Evolutionary conservation across 1,140 invertebrate genomes (phyloP).

Genomic region (Zaprionus gabonicus): DNA sequence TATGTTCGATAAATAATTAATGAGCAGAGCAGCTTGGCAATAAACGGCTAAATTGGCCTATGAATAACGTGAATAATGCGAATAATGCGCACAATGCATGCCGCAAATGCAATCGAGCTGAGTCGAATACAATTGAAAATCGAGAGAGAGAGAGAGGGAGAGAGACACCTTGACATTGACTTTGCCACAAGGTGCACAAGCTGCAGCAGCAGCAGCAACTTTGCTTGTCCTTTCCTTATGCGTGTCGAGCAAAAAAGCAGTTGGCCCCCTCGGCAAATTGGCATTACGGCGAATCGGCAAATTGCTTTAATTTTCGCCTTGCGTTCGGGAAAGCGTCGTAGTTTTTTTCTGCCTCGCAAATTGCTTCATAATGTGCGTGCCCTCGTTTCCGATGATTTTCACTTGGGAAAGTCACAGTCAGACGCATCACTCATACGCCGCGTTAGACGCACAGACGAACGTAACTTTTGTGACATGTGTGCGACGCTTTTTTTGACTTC

Average conservation of each 20-base stretch:
- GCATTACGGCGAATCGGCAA: conserved; percentile 34
- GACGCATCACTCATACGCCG: conserved; percentile 47
- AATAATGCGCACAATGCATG: conserved; percentile 56
- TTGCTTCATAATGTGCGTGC: conserved; percentile 79
- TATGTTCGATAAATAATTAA: conserved; percentile 74
- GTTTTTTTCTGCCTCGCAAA: conserved; percentile 53
- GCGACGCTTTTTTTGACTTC: neutral
- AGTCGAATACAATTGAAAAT: conserved; percentile 2
- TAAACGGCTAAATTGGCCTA: conserved; percentile 26
- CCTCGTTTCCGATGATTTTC: conserved; percentile 74
- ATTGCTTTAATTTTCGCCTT: conserved; percentile 67
- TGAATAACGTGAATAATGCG: conserved; percentile 14
- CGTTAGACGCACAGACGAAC: conserved; percentile 6
- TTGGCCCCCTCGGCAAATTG: conserved; percentile 30
- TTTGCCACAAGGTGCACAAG: conserved; percentile 59
- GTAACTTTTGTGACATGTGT: conserved; percentile 29
- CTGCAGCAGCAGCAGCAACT: neutral
- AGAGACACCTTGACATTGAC: conserved; percentile 72
- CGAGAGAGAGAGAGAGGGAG: neutral
- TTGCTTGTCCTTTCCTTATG: conserved; percentile 27
- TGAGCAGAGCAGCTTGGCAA: conserved; percentile 55
- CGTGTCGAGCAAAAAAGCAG: conserved; percentile 41
- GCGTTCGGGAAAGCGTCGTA: conserved; percentile 57
- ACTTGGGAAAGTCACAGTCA: conserved; percentile 70
- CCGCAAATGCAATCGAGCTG: conserved; percentile 49